Conservation (phyloP, 2,113 vertebrate species). For the Chaenogobius annularis region DNA sequence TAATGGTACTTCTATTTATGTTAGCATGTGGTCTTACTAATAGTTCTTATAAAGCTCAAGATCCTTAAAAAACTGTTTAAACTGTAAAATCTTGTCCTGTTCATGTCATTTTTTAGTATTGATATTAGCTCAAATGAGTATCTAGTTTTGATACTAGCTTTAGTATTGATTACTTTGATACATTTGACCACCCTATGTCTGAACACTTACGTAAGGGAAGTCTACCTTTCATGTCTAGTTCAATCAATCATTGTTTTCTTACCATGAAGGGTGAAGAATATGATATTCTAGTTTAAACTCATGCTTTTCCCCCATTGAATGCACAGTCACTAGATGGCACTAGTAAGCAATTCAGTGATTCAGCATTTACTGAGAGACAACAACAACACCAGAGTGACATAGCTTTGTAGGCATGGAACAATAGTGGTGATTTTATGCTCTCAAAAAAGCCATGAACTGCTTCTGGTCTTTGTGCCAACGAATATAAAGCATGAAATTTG, state of each 20-base stretch:
- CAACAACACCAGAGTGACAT: neutral
- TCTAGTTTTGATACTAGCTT: too few relatives aligned
- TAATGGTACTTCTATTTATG: too few relatives aligned
- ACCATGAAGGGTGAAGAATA: neutral
- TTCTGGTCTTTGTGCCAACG: neutral
- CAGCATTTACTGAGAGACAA: neutral
- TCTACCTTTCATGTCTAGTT: neutral
- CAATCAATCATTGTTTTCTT: neutral
- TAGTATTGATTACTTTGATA: too few relatives aligned
- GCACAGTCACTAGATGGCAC: neutral
- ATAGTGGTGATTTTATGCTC: neutral
- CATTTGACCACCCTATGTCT: too few relatives aligned
- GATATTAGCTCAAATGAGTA: too few relatives aligned
- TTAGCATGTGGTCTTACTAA: too few relatives aligned
- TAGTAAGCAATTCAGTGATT: neutral
- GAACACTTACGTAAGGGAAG: too few relatives aligned
- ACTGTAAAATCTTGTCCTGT: too few relatives aligned
- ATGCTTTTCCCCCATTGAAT: neutral
- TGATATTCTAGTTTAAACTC: neutral
- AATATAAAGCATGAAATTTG: conserved; percentile 22
- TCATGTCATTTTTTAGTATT: too few relatives aligned
- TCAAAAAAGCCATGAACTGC: neutral
- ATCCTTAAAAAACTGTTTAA: too few relatives aligned
- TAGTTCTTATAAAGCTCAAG: too few relatives aligned
- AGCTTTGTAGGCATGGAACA: too few relatives aligned